A percentile compares a stretch with the other conserved stretches of the same genome.
These are phyloP conservation scores for Ostrea denselamellosa DNA, from an alignment of 1,140 invertebrate species.

Conservation along the genomic window DNA sequence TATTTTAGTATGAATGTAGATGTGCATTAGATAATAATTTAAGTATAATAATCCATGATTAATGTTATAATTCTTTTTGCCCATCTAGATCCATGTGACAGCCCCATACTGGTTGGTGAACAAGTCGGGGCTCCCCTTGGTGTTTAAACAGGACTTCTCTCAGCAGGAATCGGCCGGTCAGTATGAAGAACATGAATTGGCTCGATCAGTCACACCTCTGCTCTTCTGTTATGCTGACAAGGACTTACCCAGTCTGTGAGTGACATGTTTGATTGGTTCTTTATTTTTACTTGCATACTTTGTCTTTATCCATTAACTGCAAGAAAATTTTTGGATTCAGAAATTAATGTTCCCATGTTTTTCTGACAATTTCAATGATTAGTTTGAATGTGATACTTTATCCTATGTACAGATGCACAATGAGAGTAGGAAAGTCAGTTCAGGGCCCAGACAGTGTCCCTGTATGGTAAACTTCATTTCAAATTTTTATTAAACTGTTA, in stretches of 20 bases:
- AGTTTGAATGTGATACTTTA: background rate
- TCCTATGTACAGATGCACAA: constrained; percentile 78
- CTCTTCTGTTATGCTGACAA: constrained; percentile 95
- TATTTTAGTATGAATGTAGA: background rate
- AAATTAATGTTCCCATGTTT: background rate
- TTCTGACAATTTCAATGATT: background rate
- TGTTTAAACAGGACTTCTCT: constrained; percentile 93
- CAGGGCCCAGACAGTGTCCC: constrained; percentile 70
- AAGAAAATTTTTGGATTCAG: background rate
- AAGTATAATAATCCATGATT: no score
- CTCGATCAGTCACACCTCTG: constrained; percentile 93
- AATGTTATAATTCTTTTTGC: background rate
- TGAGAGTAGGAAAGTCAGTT: constrained; percentile 86
- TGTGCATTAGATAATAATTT: no score
- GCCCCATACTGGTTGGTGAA: constrained; percentile 98
- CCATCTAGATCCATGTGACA: constrained; percentile 86
- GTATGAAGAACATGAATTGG: constrained; percentile 95
- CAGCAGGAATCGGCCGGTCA: constrained; percentile 91
- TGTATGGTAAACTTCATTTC: constrained; percentile 67
- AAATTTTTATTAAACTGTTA: no score
- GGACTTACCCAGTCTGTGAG: constrained; percentile 82
- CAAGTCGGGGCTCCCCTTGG: constrained; percentile 94
- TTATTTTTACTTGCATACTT: background rate
- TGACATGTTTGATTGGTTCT: constrained; percentile 37
- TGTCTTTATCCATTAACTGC: background rate